Evolutionary conservation across 2,888 invertebrate genomes (phyloP).

Genomic region (Steinernema scapterisci): DNA sequence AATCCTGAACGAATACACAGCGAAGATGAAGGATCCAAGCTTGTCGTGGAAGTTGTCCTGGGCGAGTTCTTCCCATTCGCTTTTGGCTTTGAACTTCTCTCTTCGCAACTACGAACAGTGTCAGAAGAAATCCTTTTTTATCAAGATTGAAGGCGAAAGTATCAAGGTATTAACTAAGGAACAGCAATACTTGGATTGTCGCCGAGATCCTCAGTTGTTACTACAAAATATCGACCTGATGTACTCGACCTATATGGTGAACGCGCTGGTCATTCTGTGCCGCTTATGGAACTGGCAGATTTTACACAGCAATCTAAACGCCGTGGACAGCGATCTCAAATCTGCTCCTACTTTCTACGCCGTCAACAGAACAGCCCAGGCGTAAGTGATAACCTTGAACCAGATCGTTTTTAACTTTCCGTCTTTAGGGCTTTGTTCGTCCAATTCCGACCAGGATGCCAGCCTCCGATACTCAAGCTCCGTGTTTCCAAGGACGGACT

Average conservation of each 20-base stretch:
- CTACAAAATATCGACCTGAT: conserved; percentile 30
- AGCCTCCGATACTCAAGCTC: conserved; percentile 12
- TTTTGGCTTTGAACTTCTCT: not conserved
- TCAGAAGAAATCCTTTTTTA: conserved; percentile 21
- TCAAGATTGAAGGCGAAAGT: not conserved
- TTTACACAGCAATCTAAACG: conserved; percentile 56
- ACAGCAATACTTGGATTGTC: not conserved
- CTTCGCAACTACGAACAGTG: conserved; percentile 9
- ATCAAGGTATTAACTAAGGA: conserved; percentile 8
- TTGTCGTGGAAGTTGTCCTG: conserved; percentile 17
- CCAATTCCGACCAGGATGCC: conserved; percentile 45
- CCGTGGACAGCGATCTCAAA: conserved; percentile 47
- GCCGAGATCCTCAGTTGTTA: not conserved
- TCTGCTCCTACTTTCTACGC: conserved; percentile 56
- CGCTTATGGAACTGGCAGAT: conserved; percentile 41
- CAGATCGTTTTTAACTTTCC: conserved; percentile 22
- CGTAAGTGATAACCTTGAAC: conserved; percentile 38
- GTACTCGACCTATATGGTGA: conserved; percentile 39
- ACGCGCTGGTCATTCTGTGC: conserved; percentile 34
- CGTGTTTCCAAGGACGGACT: not conserved
- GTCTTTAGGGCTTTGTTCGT: conserved; percentile 49
- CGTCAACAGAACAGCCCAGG: conserved; percentile 51
- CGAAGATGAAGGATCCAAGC: conserved; percentile 17
- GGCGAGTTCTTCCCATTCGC: conserved; percentile 12
- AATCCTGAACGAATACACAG: conserved; percentile 43